These are phyloP conservation scores for Diploptera punctata DNA, from an alignment of 2,888 invertebrate species.

Conservation along the genomic window DNA sequence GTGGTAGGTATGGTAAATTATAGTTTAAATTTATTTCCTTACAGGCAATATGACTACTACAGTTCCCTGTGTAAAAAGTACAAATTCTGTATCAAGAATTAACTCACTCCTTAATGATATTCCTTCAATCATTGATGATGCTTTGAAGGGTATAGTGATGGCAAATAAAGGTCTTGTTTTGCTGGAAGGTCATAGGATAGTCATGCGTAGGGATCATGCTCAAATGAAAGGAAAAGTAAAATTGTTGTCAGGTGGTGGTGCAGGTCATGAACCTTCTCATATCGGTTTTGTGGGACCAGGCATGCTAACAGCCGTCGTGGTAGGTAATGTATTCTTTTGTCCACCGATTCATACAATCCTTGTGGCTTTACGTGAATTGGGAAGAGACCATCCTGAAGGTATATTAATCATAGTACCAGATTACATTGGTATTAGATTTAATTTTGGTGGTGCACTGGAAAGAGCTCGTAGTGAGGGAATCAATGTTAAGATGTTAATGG, in stretches of 20 bases:
- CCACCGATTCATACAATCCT: slow-evolving; percentile 35
- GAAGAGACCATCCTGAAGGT: slow-evolving; percentile 53
- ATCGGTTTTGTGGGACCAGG: slow-evolving; percentile 60
- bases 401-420: slow-evolving; percentile 75
- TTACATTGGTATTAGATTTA: slow-evolving; percentile 80
- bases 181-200: slow-evolving; percentile 35
- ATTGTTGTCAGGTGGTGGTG: slow-evolving; percentile 60
- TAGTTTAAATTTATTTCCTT: too few relatives aligned
- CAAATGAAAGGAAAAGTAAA: slow-evolving; percentile 44
- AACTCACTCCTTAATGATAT: slow-evolving; percentile 30
- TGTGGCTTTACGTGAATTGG: slow-evolving; percentile 32
- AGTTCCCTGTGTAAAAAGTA: neutral
- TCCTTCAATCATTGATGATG: slow-evolving; percentile 32
- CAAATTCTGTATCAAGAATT: neutral
- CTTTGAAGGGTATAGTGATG: slow-evolving; percentile 34
- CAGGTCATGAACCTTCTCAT: slow-evolving; percentile 61
- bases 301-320: slow-evolving; percentile 59
- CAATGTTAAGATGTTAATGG: slow-evolving; percentile 55
- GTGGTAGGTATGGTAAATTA: too few relatives aligned
- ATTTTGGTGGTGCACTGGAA: slow-evolving; percentile 83
- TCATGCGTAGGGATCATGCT: slow-evolving; percentile 44
- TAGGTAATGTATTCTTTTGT: slow-evolving; percentile 51
- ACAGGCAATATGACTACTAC: neutral
- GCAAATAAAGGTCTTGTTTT: slow-evolving; percentile 32
- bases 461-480: slow-evolving; percentile 68